Evolutionary conservation across 37 sponge, comb jelly and placozoan species (phyloP), one percentile per base, ranked within the genome.

Genomic region (Chondrilla cf. caribensis): DNA sequence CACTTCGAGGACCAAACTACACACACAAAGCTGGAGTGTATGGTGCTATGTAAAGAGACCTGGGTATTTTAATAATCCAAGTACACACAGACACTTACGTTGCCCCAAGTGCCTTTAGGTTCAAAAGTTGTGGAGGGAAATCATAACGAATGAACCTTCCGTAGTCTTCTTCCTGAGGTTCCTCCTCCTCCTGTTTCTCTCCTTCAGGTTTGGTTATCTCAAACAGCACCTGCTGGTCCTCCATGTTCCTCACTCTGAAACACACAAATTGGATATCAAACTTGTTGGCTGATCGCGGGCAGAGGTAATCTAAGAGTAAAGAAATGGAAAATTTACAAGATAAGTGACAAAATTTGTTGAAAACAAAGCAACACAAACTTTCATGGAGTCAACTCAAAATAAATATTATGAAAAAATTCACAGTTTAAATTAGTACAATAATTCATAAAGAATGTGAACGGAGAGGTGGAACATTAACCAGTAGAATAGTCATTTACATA

Each of bases 231-330:
- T 65, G 76, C 4, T 86, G 80, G 6, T 88, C 65, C n/a, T 86
- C 89, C 91, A 94, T 84, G 80, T 97, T 95, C 31, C 95, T 58
- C 0, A 97, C 81, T 71, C 86, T 92, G 83, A 97, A 97, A 9
- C 89, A 68, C 31, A 89, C 90, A 60, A 97, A 97, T 39, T 94
- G 93, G 36, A 97, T 92, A 40, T 77, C 79, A 80, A 88, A 92
- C 0, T 55, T 51, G 65, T 97, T 97, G 40, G 92, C 97, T 15
- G 87, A 81, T 2, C 60, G 78, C 8, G 84, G 80, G 58, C 97
- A 97, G 8, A 97, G 83, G 80, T 97, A 97, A 18, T 81, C 97
- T 97, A 85, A 3, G 81, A 32, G 22, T 0, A 83, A 6, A 17
- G 37, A 54, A 15, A 58, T n/a, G 26, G 25, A 24, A 47, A 17